phyloP scores from a whole-genome alignment of 2,888 invertebrate genomes.

The Hirtodrosophila histrioides region DNA sequence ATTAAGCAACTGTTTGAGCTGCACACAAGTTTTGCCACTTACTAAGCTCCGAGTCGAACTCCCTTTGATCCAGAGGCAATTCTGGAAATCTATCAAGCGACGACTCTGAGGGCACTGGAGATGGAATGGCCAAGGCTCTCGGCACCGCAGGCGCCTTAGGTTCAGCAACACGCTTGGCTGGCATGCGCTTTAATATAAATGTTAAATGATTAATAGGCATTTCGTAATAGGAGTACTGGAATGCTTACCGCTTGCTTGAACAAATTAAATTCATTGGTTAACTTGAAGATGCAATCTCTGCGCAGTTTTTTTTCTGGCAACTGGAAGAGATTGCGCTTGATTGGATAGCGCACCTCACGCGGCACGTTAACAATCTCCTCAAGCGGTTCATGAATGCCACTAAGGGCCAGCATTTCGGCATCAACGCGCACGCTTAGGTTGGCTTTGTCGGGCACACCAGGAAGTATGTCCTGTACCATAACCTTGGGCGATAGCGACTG shows the following conservation, averaged over 20 bases:
- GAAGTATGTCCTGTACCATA: constrained; percentile 72
- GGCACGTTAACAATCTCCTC: constrained; percentile 44
- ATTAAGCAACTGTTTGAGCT: background rate
- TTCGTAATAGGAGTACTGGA: too few relatives aligned
- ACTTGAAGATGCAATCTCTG: constrained; percentile 34
- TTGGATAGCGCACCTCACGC: constrained; percentile 31
- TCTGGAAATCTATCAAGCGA: background rate
- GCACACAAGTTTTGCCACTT: background rate
- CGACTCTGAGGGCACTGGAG: background rate
- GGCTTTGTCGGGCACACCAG: constrained; percentile 64
- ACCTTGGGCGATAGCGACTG: constrained; percentile 76
- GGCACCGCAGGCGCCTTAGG: background rate
- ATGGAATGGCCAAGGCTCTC: background rate
- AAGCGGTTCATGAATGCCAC: constrained; percentile 22
- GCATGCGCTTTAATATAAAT: constrained; percentile 39
- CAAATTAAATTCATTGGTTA: constrained; percentile 63
- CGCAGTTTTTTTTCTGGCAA: constrained; percentile 35
- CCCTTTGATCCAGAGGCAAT: constrained; percentile 33
- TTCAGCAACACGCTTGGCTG: constrained; percentile 23
- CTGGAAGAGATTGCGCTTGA: constrained; percentile 41
- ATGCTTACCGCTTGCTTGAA: constrained; percentile 75
- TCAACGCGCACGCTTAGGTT: constrained; percentile 74
- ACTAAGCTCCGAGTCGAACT: constrained; percentile 58
- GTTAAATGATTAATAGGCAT: background rate
- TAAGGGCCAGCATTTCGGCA: constrained; percentile 60